Base-by-base conservation (phyloP, 2,888 invertebrate genomes). In the Dioctria rufipes region DNA sequence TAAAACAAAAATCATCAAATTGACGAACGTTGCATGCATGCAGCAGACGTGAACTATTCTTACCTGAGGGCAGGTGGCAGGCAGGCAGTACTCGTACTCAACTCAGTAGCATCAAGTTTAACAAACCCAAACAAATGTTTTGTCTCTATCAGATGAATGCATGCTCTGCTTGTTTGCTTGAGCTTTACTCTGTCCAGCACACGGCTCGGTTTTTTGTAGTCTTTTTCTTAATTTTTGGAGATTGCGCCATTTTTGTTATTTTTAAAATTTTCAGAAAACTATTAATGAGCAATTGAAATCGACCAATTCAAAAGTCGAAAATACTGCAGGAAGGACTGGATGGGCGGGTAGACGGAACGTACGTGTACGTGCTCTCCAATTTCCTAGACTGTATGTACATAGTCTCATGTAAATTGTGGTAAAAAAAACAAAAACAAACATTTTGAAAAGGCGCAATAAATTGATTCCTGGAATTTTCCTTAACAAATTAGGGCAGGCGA, bases 61-160 rank as follows among this genome's bases (percentile, higher is more conserved):
- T 46, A 8, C 46, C 58, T 11, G 25, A 25, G 25, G 25, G 25
- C 25, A 25, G 25, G n/a, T n/a, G n/a, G n/a, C n/a, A n/a, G 25
- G 25, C 25, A 25, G 25, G 25, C 25, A 25, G 25, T 25, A 25
- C 25, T 25, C 25, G 25, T 25, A 25, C 25, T 25, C 25, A 25
- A 25, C 25, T 25, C 25, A 25, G 25, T 25, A 25, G 25, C n/a
- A 4, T 13, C 5, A 40, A 65, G 37, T 37, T 65, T 65, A 65
- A 65, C 65, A 65, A 65, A 65, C 65, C 65, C 65, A 65, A 65
- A 65, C 65, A 65, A 65, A 65, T 40, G 13, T 58, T 58, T n/a
- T 58, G n/a, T 65, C 65, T 65, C 39, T 37, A 9, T 65, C 40
- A 25, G 5, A 37, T 40, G 5, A 13, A 58, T 13, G 65, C 8